Evolutionary conservation across 2,888 invertebrate species (phyloP), one percentile per base, ranked within the genome.

Genomic region (Arctia plantaginis): DNA sequence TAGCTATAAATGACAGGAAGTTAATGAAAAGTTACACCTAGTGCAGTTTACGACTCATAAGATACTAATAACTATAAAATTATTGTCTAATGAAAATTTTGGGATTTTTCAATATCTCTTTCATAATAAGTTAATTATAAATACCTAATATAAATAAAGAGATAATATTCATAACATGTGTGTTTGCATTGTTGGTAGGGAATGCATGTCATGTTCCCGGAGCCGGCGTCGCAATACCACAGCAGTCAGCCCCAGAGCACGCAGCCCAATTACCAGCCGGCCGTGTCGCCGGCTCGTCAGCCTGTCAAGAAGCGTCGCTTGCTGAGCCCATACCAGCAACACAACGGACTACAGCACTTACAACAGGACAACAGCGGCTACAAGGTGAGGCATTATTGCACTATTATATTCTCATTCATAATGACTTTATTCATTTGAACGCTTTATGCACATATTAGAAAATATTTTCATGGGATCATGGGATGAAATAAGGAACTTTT

Each of bases 171-270:
- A 71, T 77, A 80, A 78, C 70, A 71, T 74, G 27, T 75, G 20
- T 73, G 72, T 71, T 30, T 77, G 33, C 41, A 64, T 84, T 83
- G 80, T 81, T 83, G 77, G 39, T 95, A 98, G 98, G 97, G 97
- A 97, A 97, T 97, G 97, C 97, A 97, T 97, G 98, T 97, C 97
- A 98, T 98, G 98, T 98, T 97, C 97, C 97, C 97, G 91, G 96
- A 95, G 93, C 92, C 90, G 93, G 88, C 91, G 90, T 91, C 90
- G 90, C 94, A 92, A 91, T 93, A 94, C 92, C 93, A 92, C 93
- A 94, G 89, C 93, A 94, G 90, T 93, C 93, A 94, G 91, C 92
- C 92, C 83, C 90, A 90, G 89, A 90, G 88, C 92, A 87, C 88
- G 84, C 93, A 92, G 87, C 88, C 89, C 75, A 89, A 92, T 73